Conservation (phyloP, 2,888 invertebrate species). For the Ophion ellenae region DNA sequence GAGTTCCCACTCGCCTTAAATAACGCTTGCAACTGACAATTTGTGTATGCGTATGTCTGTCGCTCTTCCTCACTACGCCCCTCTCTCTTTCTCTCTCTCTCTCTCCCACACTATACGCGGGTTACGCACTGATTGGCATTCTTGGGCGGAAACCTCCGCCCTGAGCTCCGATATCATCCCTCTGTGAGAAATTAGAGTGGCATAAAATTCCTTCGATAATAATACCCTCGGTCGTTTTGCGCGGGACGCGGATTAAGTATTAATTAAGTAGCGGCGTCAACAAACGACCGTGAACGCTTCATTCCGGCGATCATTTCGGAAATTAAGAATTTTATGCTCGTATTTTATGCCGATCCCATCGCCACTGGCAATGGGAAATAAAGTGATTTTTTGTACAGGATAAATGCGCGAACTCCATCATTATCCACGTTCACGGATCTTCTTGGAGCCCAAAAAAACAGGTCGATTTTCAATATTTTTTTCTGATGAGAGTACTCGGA, state of each 20-base stretch:
- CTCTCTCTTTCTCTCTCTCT: slow-evolving; percentile 7
- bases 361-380: no score
- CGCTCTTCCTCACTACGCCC: background rate
- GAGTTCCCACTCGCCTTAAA: slow-evolving; percentile 63
- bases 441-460: no score
- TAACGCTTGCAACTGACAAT: slow-evolving; percentile 58
- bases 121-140: slow-evolving; percentile 64
- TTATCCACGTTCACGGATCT: no score
- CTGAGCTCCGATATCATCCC: slow-evolving; percentile 43
- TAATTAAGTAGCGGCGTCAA: no score
- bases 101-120: background rate
- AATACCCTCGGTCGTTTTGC: background rate
- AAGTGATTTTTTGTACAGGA: no score
- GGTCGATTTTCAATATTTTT: no score
- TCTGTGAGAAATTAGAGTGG: background rate
- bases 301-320: no score
- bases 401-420: no score
- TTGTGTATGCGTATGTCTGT: slow-evolving; percentile 8
- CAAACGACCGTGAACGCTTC: no score
- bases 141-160: slow-evolving; percentile 42
- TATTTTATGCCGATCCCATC: no score
- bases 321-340: no score
- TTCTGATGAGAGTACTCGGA: no score
- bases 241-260: background rate
- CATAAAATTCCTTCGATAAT: background rate